Evolutionary conservation across 2,797 vertebrate species (phyloP), one percentile per base, ranked within the genome.

Genomic region (Pseudopleuronectes americanus): DNA sequence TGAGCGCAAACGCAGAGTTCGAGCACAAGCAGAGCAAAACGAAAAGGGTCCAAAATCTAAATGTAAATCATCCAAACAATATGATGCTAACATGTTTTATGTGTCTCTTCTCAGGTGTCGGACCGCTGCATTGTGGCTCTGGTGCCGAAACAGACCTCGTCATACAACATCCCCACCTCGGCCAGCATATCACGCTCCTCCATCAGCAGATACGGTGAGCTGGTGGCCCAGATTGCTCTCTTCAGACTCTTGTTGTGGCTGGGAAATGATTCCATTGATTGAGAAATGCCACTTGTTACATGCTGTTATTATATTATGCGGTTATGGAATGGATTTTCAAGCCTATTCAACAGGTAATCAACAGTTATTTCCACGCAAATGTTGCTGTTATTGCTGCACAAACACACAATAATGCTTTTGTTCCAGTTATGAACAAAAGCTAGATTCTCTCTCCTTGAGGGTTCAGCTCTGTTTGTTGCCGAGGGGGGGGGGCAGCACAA

Each of bases 101-200:
- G 9, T 71, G 53, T 84, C 14, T 85, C 23, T 57, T 16, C 60
- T 9, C 92, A 99, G 98, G 98, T 99, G 58, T 98, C 98, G 0
- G 98, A 99, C 81, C 96, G 98, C 81, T 99, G 97, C 0, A 93
- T 99, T 21, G 98, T 99, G 84, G 98, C 98, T 26, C 88, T 99
- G 52, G 98, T 99, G 45, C 97, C 98, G 31, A 99, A 99, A 67
- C 98, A 99, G 92, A 99, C 97, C 14, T 99, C 98, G 1, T 99
- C 97, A 3, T 99, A 98, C 93, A 99, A 99, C 87, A 99, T 99
- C 57, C 97, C 97, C 3, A 94, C 96, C 67, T 97, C 98, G 2
- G 96, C 97, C 84, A 98, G 97, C 91, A 98, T 99, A 91, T 98
- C 97, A 23, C 92, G 98, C 71, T 96, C 96, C 0, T 99, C 98